Evolutionary conservation across 1,140 invertebrate genomes (phyloP), one percentile per base, ranked within the genome.

Genomic region (Cydia amplana): DNA sequence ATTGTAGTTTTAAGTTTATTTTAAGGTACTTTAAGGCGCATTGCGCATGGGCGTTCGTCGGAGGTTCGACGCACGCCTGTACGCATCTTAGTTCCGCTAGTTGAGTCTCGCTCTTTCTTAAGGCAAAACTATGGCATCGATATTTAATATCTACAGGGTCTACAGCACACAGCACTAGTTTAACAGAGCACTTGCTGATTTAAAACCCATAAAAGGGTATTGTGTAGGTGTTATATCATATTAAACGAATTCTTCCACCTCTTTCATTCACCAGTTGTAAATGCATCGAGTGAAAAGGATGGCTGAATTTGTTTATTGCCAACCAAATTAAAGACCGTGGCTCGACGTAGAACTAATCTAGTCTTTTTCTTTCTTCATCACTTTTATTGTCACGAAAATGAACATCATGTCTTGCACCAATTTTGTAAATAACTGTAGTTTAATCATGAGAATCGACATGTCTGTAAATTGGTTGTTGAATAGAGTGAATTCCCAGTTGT

Each of bases 271-370:
- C 10, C 5, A 20, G 20, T 9, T 60, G 55, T 23, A 23, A 60
- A 23, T 23, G 9, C 10, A 23, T 23, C 55, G 9, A 20, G 7
- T 20, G 55, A 60, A 60, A 60, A 23, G 20, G 55, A 23, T 60
- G 55, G 20, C 5, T 20, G 55, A 60, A 60, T 60, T 18, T 7
- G 20, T 60, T 23, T 23, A 60, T 60, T 10, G 18, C 18, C 55
- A 1, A 7, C 40, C 55, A 63, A 74, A 77, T 79, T 67, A 72
- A 81, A 80, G 80, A 85, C 75, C 82, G 79, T 82, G 82, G 79
- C 85, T 89, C 83, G 83, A 84, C 84, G 86, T 88, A 85, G 86
- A 91, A 89, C 88, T 91, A 88, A 88, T 91, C 90, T 91, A 91
- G 90, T 91, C 89, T 89, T 63, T 84, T 86, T 80, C 80, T 83